These are phyloP conservation scores for Stomorhina lunata DNA, from an alignment of 2,888 invertebrate species.

Conservation along the genomic window DNA sequence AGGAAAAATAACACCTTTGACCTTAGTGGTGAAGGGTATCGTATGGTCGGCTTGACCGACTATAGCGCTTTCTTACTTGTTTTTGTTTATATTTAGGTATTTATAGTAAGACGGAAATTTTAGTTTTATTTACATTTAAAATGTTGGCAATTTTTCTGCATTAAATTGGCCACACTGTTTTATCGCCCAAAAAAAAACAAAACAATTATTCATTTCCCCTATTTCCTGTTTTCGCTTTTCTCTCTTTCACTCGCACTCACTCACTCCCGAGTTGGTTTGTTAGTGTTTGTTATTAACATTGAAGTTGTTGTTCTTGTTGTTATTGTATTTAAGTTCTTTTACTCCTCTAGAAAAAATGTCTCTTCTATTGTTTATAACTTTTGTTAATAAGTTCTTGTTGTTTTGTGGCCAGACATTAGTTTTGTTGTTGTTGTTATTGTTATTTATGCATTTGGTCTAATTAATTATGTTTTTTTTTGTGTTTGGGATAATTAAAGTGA, in stretches of 20 bases:
- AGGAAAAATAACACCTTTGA: no score
- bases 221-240: constrained; percentile 21
- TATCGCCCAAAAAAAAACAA: neutral
- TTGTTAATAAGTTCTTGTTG: neutral
- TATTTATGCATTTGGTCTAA: neutral
- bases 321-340: neutral
- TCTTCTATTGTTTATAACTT: neutral
- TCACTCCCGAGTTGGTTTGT: neutral
- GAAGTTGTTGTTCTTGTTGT: neutral
- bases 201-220: constrained; percentile 54
- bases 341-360: constrained; percentile 24
- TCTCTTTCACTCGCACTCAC: constrained; percentile 30
- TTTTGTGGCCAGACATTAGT: no score
- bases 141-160: no score
- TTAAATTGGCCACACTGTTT: constrained; percentile 16
- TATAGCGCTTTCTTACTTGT: neutral
- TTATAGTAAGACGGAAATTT: no score
- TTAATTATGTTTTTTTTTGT: constrained; percentile 5
- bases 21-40: no score
- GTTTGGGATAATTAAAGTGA: constrained; percentile 60
- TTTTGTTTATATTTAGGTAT: neutral
- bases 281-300: neutral
- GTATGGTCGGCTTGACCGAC: no score
- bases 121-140: no score
- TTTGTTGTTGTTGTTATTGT: neutral